Evolutionary conservation across 2,113 vertebrate genomes (phyloP), one percentile per base, ranked within the genome.

Genomic region (Nettapus auritus): DNA sequence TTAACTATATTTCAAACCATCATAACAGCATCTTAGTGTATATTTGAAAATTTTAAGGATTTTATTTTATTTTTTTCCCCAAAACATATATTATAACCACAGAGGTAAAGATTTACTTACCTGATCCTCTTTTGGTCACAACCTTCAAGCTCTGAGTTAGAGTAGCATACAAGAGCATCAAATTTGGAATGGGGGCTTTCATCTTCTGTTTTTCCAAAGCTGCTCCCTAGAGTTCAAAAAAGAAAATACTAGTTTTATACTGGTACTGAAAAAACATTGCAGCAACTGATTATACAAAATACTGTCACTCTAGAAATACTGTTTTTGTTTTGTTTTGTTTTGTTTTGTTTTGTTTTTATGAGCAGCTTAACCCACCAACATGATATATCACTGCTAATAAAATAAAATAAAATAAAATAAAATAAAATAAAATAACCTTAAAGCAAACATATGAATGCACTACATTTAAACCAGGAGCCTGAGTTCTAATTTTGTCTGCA

Each of bases 111-210:
- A 63, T 89, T 82, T 82, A 97, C 99, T 98, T 99, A 99, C 99
- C 99, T 97, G 99, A 99, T 95, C 99, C 99, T 98, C 99, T 98
- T 97, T 99, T 99, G 84, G 99, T 99, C 96, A 99, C 98, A 96
- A 99, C 99, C 98, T 99, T 99, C 97, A 99, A 97, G 98, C 99
- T 99, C 97, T 99, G 98, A 97, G 99, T 98, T 90, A 99, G 97
- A 86, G 98, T 97, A 92, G 98, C 98, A 90, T 99, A 99, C 97
- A 99, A 98, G 96, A 99, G 98, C 97, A 99, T 98, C 98, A 99
- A 98, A 95, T 99, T 98, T 82, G 99, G 98, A 97, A 99, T 98
- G 92, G 98, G 98, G 97, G 98, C 98, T 99, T 99, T 99, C 99
- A 99, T 99, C 98, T 99, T 98, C 97, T 97, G 97, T 97, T 94